Conservation (phyloP, 2,888 invertebrate genomes). For the Pyrgus malvae region DNA sequence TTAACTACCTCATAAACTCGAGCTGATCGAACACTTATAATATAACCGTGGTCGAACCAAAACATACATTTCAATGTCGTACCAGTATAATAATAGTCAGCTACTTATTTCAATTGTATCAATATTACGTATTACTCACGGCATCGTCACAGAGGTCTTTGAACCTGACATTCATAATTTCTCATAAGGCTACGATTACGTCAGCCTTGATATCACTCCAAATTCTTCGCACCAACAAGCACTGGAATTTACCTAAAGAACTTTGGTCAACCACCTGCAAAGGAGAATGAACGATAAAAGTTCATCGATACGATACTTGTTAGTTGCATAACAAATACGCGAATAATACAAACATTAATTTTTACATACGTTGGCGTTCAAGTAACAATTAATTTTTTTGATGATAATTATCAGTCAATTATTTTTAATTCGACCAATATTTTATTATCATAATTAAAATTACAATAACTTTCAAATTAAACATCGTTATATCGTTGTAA, state of each 20-base stretch:
- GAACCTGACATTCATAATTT: conserved; percentile 40
- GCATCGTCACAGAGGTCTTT: conserved; percentile 33
- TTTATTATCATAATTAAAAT: no score
- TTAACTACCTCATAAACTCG: no score
- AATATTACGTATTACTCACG: conserved; percentile 32
- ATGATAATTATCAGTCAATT: no score
- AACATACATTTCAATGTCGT: background rate
- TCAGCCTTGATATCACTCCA: conserved; percentile 29
- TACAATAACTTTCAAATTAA: no score
- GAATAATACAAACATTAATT: no score
- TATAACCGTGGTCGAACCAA: background rate
- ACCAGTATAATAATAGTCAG: background rate
- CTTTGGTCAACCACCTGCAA: conserved; percentile 5
- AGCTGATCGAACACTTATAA: no score
- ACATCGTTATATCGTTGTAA: no score
- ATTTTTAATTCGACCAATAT: no score
- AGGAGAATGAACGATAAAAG: conserved; percentile 20
- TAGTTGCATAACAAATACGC: no score
- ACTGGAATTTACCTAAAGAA: background rate
- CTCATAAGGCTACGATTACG: conserved; percentile 35
- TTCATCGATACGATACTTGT: background rate
- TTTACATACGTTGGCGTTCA: no score
- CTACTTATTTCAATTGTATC: conserved; percentile 17
- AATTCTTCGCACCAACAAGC: conserved; percentile 20
- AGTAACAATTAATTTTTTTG: no score